phyloP scores from a whole-genome alignment of 2,113 vertebrate species.

The Anseranas semipalmata region DNA sequence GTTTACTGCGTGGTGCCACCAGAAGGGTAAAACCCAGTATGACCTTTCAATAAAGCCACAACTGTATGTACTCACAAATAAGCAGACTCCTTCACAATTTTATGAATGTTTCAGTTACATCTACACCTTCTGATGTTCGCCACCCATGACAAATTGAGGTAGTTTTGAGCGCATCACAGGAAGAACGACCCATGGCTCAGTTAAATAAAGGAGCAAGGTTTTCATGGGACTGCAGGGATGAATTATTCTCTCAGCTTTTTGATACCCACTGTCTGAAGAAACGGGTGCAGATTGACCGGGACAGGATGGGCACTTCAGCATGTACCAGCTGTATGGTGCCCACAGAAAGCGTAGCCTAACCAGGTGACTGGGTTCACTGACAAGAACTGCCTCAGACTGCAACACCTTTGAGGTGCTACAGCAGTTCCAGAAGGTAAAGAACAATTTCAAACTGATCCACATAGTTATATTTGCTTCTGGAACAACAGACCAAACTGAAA shows the following conservation, averaged over 20 bases:
- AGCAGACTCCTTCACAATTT: not conserved
- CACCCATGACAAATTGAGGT: not conserved
- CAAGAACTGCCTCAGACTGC: not conserved
- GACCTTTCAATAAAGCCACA: not conserved
- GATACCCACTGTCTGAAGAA: not conserved
- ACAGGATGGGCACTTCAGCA: rapidly evolving
- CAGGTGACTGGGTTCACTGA: not conserved
- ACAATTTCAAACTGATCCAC: not conserved
- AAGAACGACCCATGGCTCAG: not conserved
- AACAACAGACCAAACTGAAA: not conserved
- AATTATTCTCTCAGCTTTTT: not conserved
- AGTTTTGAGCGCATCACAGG: not conserved
- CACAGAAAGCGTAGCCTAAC: not conserved
- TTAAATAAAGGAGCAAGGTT: not conserved
- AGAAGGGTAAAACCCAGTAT: not conserved
- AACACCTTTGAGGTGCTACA: not conserved
- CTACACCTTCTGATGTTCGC: not conserved
- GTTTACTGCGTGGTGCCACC: not conserved
- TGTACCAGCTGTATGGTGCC: not conserved
- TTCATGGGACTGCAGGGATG: not conserved
- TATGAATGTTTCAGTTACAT: not conserved
- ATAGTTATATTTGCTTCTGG: not conserved
- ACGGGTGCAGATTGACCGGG: not conserved
- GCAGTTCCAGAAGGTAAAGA: not conserved
- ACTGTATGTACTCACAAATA: not conserved